Base-by-base conservation (phyloP, 2,888 invertebrate genomes). In the Macaria notata region DNA sequence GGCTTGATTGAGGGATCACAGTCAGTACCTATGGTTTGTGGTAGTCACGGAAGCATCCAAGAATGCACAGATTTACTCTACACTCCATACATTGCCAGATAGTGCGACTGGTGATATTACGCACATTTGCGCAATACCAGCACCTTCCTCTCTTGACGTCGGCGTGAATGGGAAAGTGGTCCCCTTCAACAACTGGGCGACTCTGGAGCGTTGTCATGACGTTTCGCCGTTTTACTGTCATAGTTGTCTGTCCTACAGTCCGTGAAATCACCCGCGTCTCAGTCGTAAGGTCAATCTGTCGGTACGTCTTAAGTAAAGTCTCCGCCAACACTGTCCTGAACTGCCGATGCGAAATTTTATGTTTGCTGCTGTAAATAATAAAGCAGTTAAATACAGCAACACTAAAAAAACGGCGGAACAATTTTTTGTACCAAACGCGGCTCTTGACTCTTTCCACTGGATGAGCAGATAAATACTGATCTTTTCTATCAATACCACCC, bases 401-500 rank as follows among this genome's bases (percentile, higher is more conserved):
- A 43, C 61, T 66, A n/a, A 46, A 61, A 4, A 67, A 8, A 4
- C 62, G 56, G 31, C 9, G 31, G 31, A 49, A 43, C 31, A 42
- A 7, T 42, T 41, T 41, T 19, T 42, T 49, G 31, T 71, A 72
- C 71, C 72, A 74, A 0, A 69, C 33, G 4, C 39, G 59, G 33
- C 56, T 65, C 39, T 55, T 56, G 3, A 19, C 0, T 0, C 69
- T 43, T 58, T 71, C 70, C 44, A 70, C 6, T 4, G 69, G 66
- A 0, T 69, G 62, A 48, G 65, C 64, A 19, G 70, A 64, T n/a
- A 73, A 39, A 31, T 59, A 59, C 47, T 75, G 74, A 33, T 76
- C 69, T 57, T 71, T 78, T 3, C 61, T 55, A 47, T 73, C 72
- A 4, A 73, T 63, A 8, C 71, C 72, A 3, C 71, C 72, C 70